phyloP scores from a whole-genome alignment of 2,888 invertebrate species.

The Bugula neritina region DNA sequence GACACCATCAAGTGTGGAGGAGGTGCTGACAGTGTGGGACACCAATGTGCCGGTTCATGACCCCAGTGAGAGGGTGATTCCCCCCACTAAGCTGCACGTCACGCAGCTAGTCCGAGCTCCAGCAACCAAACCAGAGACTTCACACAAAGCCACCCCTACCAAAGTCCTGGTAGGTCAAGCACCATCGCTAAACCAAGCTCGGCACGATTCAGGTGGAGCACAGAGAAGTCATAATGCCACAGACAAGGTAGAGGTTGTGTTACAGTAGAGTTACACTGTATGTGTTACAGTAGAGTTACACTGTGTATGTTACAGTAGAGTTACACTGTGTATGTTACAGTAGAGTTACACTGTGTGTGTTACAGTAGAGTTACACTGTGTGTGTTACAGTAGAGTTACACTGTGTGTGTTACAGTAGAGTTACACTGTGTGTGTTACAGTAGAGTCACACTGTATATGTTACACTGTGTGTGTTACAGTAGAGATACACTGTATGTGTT shows the following conservation, averaged over 20 bases:
- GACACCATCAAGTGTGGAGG: background rate
- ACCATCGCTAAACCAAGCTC: background rate
- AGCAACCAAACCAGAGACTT: background rate
- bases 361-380: no score
- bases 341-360: no score
- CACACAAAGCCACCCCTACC: background rate
- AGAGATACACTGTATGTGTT: no score
- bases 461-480: no score
- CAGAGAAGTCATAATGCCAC: background rate
- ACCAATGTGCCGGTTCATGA: constrained; percentile 10
- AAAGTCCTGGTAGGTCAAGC: background rate
- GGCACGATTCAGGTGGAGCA: background rate
- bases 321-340: no score
- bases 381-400: no score
- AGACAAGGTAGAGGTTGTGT: background rate
- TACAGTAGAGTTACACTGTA: no score
- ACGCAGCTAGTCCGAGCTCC: background rate
- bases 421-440: no score
- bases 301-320: no score
- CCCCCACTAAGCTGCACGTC: constrained; percentile 8
- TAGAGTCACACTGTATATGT: no score
- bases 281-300: no score
- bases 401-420: no score
- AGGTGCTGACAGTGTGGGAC: constrained; percentile 16
- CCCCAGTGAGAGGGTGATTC: constrained; percentile 6